phyloP scores from a whole-genome alignment of 1,140 invertebrate genomes.

The Tetramorium parvispinum region DNA sequence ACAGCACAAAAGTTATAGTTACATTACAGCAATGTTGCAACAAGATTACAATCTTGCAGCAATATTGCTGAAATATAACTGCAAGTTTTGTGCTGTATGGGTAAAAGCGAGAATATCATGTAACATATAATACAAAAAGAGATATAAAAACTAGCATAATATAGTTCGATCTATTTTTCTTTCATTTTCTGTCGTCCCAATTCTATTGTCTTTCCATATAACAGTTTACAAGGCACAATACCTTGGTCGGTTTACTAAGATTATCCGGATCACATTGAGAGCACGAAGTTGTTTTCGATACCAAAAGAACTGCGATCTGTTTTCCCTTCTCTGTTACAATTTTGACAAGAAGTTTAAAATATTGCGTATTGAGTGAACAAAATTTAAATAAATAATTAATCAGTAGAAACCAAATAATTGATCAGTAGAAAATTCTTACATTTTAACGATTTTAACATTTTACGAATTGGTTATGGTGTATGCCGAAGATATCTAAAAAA shows the following conservation, averaged over 20 bases:
- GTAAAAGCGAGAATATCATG: not conserved
- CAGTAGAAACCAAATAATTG: not conserved
- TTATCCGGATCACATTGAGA: conserved; percentile 65
- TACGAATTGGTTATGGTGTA: not conserved
- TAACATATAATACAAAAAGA: not conserved
- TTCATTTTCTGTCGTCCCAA: not conserved
- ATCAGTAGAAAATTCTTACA: not conserved
- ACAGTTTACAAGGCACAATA: conserved; percentile 50
- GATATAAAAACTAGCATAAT: not conserved
- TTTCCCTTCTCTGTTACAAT: conserved; percentile 64
- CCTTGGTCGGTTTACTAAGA: conserved; percentile 60
- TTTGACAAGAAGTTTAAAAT: not conserved
- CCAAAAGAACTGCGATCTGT: conserved; percentile 49
- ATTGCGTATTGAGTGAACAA: too few relatives aligned
- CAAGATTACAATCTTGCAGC: too few relatives aligned
- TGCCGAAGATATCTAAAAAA: not conserved
- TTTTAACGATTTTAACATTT: too few relatives aligned
- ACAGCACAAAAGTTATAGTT: too few relatives aligned
- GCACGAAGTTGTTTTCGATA: conserved; percentile 58
- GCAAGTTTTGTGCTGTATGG: too few relatives aligned
- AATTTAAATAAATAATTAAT: conserved; percentile 7
- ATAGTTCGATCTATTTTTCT: not conserved
- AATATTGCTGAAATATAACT: too few relatives aligned
- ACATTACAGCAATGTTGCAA: too few relatives aligned
- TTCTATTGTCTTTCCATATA: conserved; percentile 31